Evolutionary conservation across 2,113 vertebrate species (phyloP).

Genomic region (Orthonyx spaldingii): DNA sequence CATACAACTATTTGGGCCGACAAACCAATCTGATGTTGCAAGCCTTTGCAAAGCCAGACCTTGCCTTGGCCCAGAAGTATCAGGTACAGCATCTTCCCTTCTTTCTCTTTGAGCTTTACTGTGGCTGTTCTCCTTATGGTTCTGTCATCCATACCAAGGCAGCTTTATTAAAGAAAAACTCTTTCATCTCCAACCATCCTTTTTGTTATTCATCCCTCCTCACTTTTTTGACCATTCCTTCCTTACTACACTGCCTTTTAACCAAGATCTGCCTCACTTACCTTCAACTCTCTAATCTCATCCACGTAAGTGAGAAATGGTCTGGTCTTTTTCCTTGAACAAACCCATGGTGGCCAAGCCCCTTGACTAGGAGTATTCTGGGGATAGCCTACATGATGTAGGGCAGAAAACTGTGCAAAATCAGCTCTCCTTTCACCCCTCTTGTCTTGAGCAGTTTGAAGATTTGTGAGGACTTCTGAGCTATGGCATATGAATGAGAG

Average conservation of each 20-base stretch:
- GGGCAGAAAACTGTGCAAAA: neutral
- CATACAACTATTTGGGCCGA: conserved; percentile 88
- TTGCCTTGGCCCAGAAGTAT: conserved; percentile 72
- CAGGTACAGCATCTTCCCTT: conserved; percentile 76
- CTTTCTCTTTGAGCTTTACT: neutral
- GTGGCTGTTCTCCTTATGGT: neutral
- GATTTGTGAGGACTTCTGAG: neutral
- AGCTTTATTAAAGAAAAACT: neutral
- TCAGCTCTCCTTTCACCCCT: neutral
- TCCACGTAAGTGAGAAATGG: neutral
- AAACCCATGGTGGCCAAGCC: neutral
- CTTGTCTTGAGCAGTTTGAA: neutral
- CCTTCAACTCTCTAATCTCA: neutral
- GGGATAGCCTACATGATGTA: neutral
- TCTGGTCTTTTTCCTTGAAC: neutral
- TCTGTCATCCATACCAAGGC: neutral
- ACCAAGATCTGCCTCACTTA: neutral
- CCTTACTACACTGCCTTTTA: neutral
- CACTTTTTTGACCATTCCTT: neutral
- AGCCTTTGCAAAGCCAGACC: conserved; percentile 77
- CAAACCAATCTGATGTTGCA: conserved; percentile 75
- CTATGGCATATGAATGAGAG: no score
- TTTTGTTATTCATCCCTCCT: neutral
- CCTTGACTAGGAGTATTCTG: neutral
- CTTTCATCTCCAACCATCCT: neutral